These are phyloP conservation scores for Xestoiulus laeticollis DNA, from an alignment of 2,888 invertebrate species.

Conservation along the genomic window DNA sequence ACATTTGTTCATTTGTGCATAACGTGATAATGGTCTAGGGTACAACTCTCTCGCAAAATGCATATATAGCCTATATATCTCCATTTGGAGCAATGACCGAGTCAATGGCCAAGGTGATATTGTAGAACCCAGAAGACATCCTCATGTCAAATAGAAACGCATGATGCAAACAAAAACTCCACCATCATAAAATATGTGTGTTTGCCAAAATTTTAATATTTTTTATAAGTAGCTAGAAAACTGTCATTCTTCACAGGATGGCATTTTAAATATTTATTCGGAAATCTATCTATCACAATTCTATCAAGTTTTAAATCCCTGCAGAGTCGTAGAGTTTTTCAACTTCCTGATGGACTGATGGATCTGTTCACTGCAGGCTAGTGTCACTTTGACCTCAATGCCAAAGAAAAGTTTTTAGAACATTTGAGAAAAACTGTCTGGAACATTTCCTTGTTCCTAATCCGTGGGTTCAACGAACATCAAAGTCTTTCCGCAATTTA, in stretches of 20 bases:
- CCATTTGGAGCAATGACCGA: neutral
- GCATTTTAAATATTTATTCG: neutral
- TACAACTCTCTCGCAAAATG: neutral
- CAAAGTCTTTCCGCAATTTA: neutral
- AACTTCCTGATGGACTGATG: neutral
- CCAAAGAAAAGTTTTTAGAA: neutral
- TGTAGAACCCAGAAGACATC: neutral
- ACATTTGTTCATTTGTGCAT: slow-evolving; percentile 12
- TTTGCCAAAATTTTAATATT: neutral
- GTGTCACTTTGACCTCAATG: neutral
- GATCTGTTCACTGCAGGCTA: neutral
- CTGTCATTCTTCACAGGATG: neutral
- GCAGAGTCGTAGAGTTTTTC: neutral
- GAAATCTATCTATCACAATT: neutral
- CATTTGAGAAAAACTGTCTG: neutral
- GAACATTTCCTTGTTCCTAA: neutral
- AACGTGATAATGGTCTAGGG: neutral
- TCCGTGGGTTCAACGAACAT: neutral
- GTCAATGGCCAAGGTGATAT: slow-evolving; percentile 34
- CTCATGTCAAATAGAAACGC: neutral
- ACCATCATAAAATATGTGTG: neutral
- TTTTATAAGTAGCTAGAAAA: neutral
- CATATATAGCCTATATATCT: no score
- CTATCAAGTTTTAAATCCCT: neutral
- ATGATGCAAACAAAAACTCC: neutral